Conservation (phyloP, 2,113 vertebrate species). For the Pongo pygmaeus region DNA sequence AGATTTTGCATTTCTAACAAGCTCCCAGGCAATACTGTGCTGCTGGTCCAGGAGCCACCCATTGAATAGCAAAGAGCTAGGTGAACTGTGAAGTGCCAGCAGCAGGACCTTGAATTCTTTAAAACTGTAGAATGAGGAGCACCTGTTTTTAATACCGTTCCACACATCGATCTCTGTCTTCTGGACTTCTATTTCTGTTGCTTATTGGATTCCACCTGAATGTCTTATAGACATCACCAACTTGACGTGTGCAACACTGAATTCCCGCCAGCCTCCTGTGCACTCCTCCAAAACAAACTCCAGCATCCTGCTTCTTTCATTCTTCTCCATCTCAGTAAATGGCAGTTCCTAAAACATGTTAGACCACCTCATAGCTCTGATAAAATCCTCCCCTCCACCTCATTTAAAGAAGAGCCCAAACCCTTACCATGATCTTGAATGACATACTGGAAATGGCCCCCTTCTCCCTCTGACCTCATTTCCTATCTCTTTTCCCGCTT, state of each 20-base stretch:
- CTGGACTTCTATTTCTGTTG: neutral
- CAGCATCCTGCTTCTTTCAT: neutral
- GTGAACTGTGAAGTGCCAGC: neutral
- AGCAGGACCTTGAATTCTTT: neutral
- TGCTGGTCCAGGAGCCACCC: neutral
- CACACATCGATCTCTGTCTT: neutral
- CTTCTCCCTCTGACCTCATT: neutral
- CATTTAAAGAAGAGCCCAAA: neutral
- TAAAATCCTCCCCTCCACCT: neutral
- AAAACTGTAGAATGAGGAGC: neutral
- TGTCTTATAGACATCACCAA: neutral
- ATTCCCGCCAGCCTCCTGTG: neutral
- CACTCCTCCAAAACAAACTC: neutral
- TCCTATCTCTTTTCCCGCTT: neutral
- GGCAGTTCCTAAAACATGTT: neutral
- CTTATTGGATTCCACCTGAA: no score
- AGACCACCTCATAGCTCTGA: neutral
- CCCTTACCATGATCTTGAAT: neutral
- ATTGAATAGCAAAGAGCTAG: neutral
- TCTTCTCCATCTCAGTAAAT: neutral
- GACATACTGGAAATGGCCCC: neutral
- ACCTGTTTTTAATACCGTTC: neutral
- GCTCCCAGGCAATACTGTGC: neutral
- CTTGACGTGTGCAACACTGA: neutral
- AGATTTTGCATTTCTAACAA: neutral